Evolutionary conservation across 2,113 vertebrate species (phyloP).

Genomic region (Rynchops niger): DNA sequence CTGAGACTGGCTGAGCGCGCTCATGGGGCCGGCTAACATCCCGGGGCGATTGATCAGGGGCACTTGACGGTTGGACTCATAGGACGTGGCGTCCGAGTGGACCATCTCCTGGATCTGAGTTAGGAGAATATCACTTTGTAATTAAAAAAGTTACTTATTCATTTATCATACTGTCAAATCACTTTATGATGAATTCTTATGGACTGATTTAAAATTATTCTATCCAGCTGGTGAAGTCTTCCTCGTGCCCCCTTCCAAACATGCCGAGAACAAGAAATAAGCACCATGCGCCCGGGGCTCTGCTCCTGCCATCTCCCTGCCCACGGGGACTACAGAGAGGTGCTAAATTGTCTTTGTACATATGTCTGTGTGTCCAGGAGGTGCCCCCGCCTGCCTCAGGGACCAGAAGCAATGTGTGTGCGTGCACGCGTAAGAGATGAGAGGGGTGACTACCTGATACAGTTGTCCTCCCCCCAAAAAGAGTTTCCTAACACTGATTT

Average conservation of each 20-base stretch:
- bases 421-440: background rate
- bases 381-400: background rate
- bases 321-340: accelerated
- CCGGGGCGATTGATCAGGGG: conserved; percentile 88
- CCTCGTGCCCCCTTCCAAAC: background rate
- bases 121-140: conserved; percentile 73
- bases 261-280: background rate
- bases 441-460: background rate
- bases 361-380: background rate
- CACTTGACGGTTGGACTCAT: conserved; percentile 86
- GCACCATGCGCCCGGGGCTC: background rate
- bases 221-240: background rate
- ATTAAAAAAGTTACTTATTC: background rate
- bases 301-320: background rate
- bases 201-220: background rate
- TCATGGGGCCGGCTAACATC: conserved; percentile 91
- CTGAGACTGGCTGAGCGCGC: conserved; percentile 89
- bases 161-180: background rate
- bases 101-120: conserved; percentile 97
- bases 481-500: background rate
- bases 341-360: background rate
- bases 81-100: conserved; percentile 88
- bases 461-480: background rate
- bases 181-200: background rate
- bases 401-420: background rate